Evolutionary conservation across 2,797 vertebrate species (phyloP), one percentile per base, ranked within the genome.

Genomic region (Distichodus sexfasciatus): DNA sequence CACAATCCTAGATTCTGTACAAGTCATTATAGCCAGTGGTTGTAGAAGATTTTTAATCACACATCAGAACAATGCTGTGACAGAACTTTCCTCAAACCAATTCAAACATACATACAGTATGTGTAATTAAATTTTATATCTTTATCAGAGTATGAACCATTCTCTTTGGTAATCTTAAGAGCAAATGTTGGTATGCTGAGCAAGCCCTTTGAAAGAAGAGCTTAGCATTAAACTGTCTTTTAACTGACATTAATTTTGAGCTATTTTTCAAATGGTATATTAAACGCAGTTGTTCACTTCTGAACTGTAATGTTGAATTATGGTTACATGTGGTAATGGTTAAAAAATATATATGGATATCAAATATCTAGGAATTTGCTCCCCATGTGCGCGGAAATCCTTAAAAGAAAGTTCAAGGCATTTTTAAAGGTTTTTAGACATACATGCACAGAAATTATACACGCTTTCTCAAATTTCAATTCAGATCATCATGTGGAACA

Each of bases 261-360:
- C n/a, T n/a, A n/a, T n/a, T n/a, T n/a, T n/a, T n/a, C n/a, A n/a
- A 65, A 53, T 19, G 50, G 53, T 29, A 57, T 51, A 29, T 67
- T 10, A 41, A n/a, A 29, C 19, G 2, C 40, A 35, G 6, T 11
- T 14, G 28, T 44, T 44, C 8, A 29, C 31, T 24, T n/a, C 41
- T 15, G 28, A 23, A 67, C 4, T 36, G 15, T 28, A 48, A n/a
- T n/a, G 38, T 29, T 53, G 57, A 74, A 58, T 38, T 71, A 77
- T 31, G 36, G 47, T 60, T 44, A 47, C 74, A 74, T 53, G 21
- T 71, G 62, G 68, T 41, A 66, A 48, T 54, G 11, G 57, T 76
- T 77, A 59, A 44, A 57, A 65, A 44, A 36, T 19, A 21, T 23
- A 15, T 47, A 41, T 46, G 66, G 57, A 35, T 73, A 53, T 36